phyloP scores from a whole-genome alignment of 1,140 invertebrate genomes.

The Metaphire vulgaris region DNA sequence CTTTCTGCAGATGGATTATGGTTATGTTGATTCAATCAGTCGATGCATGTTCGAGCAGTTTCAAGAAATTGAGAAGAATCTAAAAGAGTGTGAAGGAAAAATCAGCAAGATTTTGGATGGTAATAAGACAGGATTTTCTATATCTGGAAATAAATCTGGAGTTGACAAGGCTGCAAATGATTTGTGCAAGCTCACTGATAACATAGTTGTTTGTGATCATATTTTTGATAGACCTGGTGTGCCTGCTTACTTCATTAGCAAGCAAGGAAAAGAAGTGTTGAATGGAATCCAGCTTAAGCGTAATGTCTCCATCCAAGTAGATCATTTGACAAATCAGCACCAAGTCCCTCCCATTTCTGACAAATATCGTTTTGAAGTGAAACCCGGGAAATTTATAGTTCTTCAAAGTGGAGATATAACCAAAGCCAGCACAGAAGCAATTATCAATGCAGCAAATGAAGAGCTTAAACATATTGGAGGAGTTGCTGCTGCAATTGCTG shows the following conservation, averaged over 20 bases:
- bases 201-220: neutral
- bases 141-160: neutral
- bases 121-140: neutral
- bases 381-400: neutral
- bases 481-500: conserved; percentile 17
- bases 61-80: neutral
- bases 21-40: neutral
- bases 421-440: conserved; percentile 7
- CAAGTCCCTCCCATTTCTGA: too few relatives aligned
- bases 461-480: conserved; percentile 15
- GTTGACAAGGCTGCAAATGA: neutral
- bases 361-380: neutral
- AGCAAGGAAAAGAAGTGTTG: neutral
- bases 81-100: neutral
- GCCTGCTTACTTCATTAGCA: neutral
- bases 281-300: neutral
- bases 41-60: neutral
- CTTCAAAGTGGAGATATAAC: neutral
- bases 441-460: conserved; percentile 22
- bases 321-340: neutral
- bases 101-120: neutral
- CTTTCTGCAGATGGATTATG: neutral
- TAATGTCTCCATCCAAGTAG: neutral
- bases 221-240: neutral
- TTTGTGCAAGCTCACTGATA: neutral